Base-by-base conservation (phyloP, 2,113 vertebrate genomes). In the Bungarus multicinctus region DNA sequence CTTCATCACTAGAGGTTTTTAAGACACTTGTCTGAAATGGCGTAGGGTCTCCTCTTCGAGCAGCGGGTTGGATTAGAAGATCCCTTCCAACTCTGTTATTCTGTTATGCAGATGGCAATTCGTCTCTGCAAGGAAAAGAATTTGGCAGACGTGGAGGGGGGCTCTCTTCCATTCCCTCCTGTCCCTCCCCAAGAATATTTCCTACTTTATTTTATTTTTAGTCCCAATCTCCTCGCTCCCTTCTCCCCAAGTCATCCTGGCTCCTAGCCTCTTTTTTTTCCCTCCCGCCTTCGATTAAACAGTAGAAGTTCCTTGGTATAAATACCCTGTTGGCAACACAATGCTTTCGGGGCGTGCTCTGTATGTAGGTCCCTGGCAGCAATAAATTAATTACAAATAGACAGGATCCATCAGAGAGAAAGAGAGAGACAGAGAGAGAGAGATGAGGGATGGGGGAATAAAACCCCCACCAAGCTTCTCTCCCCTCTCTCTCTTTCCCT, bases 301-400 rank as follows among this genome's bases (percentile, higher is more conserved):
- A 95, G 96, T 96, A 53, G 89, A 95, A 94, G 91, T 94, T 96
- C 93, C 55, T 34, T 87, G 95, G 96, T 97, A 94, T 97, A 97
- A 97, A 96, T 94, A 90, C 92, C 1, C 14, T 0, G 4, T 93
- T 95, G 10, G 47, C 1, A 87, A 53, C 92, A 90, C 94, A 93
- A 55, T 91, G 96, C 39, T 90, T 90, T 91, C 94, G 8, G 96
- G 95, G 96, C 89, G 88, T 95, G 93, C 94, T 96, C 94, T 94
- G 85, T 94, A 90, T 97, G 96, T 96, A 91, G 94, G 96, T 96
- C 95, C 94, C 97, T 96, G 96, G 93, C 97, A 97, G 97, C 97
- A 57, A 93, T 97, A 98, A 98, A 98, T 98, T 98, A 98, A 98
- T 98, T 98, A 98, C 98, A 98, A 98, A 97, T 97, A 97, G 98